Conservation (phyloP, 2,113 vertebrate species). For the Daboia siamensis region DNA sequence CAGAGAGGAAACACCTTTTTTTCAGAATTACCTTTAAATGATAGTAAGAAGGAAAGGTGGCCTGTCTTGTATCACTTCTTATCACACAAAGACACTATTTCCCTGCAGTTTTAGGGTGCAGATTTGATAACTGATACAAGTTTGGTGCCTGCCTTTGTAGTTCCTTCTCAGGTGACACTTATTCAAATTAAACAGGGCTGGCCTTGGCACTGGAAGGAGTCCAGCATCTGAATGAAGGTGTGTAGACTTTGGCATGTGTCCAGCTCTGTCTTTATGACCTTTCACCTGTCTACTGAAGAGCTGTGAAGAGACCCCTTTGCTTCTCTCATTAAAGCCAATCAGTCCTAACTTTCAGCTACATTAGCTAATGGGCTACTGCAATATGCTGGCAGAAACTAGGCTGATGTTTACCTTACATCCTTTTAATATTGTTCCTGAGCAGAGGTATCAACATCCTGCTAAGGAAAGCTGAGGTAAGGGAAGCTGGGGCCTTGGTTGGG, state of each 20-base stretch:
- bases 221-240: accelerated
- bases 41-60: not conserved
- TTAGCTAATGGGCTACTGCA: not conserved
- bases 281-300: not conserved
- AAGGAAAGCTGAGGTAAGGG: not conserved
- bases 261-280: not conserved
- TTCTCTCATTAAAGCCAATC: not conserved
- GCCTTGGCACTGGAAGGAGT: not conserved
- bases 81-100: not conserved
- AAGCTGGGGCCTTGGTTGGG: not conserved
- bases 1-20: accelerated
- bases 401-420: accelerated
- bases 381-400: not conserved
- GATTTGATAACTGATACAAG: not conserved
- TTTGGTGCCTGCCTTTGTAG: not conserved
- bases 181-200: not conserved
- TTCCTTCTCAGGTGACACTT: not conserved
- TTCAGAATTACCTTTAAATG: accelerated
- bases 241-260: not conserved
- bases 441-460: not conserved
- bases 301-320: not conserved
- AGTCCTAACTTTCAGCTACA: not conserved
- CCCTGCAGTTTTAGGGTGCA: not conserved
- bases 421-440: accelerated
- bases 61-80: not conserved